Evolutionary conservation across 2,888 invertebrate genomes (phyloP), one percentile per base, ranked within the genome.

Genomic region (Atrina japonica): DNA sequence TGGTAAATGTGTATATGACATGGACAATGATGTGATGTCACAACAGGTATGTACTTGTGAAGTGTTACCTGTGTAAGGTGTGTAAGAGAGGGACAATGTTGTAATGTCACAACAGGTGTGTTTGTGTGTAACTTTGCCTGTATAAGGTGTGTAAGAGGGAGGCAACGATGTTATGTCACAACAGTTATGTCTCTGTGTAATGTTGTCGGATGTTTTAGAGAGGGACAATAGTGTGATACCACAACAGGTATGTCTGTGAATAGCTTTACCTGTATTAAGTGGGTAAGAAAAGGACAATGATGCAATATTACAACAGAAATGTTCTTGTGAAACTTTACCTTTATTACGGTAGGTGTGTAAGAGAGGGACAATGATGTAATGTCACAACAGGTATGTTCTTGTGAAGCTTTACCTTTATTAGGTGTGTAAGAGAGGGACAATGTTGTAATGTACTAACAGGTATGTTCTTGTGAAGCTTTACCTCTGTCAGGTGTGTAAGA

Each of bases 401-500:
- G n/a, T n/a, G n/a, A n/a, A n/a, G n/a, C n/a, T n/a, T n/a, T n/a
- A n/a, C n/a, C n/a, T n/a, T n/a, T n/a, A n/a, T n/a, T n/a, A n/a
- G n/a, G 91, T 85, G 91, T 91, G 0, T 91, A 91, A 72, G 89
- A 90, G 53, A 85, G 87, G 70, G 89, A 91, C 76, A 91, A 91
- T 80, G 91, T 91, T 80, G 91, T 91, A 9, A 86, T 90, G 73
- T 90, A 91, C 64, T 87, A 91, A 66, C 89, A 89, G 86, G 89
- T 89, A 71, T 52, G 45, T n/a, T n/a, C n/a, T n/a, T n/a, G n/a
- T n/a, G n/a, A n/a, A n/a, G n/a, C n/a, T n/a, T n/a, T n/a, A n/a
- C n/a, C n/a, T n/a, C n/a, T n/a, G n/a, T n/a, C n/a, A n/a, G n/a
- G 91, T 85, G 91, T 91, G 0, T 91, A 91, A 72, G 88, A 90